phyloP scores from a whole-genome alignment of 2,113 vertebrate genomes.

The Aptenodytes patagonicus region DNA sequence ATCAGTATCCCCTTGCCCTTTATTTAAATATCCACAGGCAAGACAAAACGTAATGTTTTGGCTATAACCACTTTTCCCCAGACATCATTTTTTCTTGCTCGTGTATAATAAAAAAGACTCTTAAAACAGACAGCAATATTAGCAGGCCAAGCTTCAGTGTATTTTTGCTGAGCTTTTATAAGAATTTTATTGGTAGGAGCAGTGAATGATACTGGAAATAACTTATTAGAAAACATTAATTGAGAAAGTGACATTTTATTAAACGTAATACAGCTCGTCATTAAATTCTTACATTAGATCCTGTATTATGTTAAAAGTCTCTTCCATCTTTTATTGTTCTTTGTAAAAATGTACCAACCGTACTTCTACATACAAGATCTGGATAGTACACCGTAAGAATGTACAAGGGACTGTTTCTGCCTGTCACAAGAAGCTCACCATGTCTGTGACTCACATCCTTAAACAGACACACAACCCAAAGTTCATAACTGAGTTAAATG shows the following conservation, averaged over 20 bases:
- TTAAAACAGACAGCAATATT: conserved; percentile 2
- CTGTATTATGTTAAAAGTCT: neutral
- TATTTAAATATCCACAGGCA: conserved; percentile 53
- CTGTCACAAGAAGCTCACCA: neutral
- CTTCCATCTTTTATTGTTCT: neutral
- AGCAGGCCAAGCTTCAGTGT: neutral
- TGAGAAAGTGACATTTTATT: conserved; percentile 22
- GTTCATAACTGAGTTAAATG: neutral
- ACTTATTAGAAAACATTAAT: conserved; percentile 44
- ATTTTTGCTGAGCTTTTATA: conserved; percentile 24
- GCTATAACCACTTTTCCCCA: conserved; percentile 43
- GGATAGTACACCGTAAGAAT: neutral
- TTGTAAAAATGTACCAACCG: neutral
- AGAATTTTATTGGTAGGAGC: neutral
- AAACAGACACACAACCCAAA: neutral
- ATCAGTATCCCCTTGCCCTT: conserved; percentile 35
- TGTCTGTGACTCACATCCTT: neutral
- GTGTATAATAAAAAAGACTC: conserved; percentile 44
- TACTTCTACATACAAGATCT: neutral
- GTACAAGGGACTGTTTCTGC: neutral
- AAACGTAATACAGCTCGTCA: neutral
- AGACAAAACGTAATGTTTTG: conserved; percentile 61
- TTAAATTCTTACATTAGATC: neutral
- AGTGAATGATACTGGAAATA: neutral
- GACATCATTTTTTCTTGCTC: conserved; percentile 45